Base-by-base conservation (phyloP, 2,113 vertebrate genomes). In the Strigops habroptila region DNA sequence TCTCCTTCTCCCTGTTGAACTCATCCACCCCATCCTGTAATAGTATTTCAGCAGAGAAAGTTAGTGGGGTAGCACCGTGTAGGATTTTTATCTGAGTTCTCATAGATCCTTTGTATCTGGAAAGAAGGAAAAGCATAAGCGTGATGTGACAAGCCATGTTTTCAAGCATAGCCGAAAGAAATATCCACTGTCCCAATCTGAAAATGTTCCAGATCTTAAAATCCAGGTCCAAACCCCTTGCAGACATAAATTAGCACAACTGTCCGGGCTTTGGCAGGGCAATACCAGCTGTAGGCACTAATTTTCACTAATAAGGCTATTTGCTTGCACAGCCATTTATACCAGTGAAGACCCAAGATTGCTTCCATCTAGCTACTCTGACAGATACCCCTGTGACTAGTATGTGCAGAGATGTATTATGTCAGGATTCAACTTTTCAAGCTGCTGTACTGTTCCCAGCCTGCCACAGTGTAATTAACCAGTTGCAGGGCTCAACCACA, bases 131-230 rank as follows among this genome's bases (percentile, higher is more conserved):
- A 51, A 70, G 5, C 5, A 24, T 62, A 53, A 89, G 23, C 31
- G 10, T 33, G 0, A 0, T 37, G 62, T 46, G n/a, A 22, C 21
- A 18, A 53, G 37, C 17, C 7, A 14, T 0, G 0, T 52, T 74
- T 73, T 64, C 63, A 77, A 39, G 24, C 10, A 3, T 0, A 3
- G 31, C 43, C 52, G 46, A 9, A 23, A 83, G 63, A 53, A 83
- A 51, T 1, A 6, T 62, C 41, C 27, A 7, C 35, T 6, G 8
- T 37, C 16, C 16, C 69, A 49, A 3, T 3, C 3, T 63, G 51
- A 71, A 91, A 87, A 70, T 37, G 7, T 14, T 59, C 23, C 57
- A 31, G 1, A 19, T 91, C 49, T 70, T 63, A 43, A 78, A 75
- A 84, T 31, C 21, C n/a, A 53, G 13, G 8, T 63, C n/a, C 30